Base-by-base conservation (phyloP, 2,888 invertebrate species). In the Archips crataeganus region DNA sequence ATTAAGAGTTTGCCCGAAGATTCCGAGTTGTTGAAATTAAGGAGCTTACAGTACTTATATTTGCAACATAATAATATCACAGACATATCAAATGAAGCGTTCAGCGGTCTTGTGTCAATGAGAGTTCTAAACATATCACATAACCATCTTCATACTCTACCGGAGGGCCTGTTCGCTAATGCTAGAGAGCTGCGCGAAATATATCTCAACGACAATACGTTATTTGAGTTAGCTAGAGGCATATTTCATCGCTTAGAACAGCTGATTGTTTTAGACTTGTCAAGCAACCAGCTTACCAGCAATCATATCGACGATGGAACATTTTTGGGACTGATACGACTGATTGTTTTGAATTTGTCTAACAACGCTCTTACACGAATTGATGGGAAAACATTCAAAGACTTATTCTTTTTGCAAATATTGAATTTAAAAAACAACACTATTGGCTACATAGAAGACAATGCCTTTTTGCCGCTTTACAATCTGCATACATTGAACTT, bases 401-500 rank as follows among this genome's bases (percentile, higher is more conserved):
- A 98, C 86, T 93, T 98, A 77, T 97, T 97, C 86, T 97, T 98
- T 85, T 94, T 98, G 72, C 98, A 98, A 95, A 98, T 97, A 77
- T 95, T 98, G 72, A 97, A 98, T 88, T 94, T 98, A 81, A 96
- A 97, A 82, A 98, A 98, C 87, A 98, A 98, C 87, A 97, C 97
- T 9, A 97, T 98, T 82, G 97, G 97, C n/a, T 97, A 97, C 84
- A 97, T 98, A 79, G 97, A 98, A 94, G 97, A 98, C 83, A 97
- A 97, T 84, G 97, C 98, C 63, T 98, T 99, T 85, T 88, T 97
- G 83, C 97, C 98, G 1, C 95, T 98, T 65, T 98, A 98, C 91
- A 98, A 98, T 90, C 94, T 99, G 80, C 98, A 98, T 89, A 98
- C 98, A 6, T 92, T 99, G 67, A 98, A 98, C 87, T 92, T 99